Percentiles rank a stretch among this genome's conserved stretches.
These are phyloP conservation scores for Linnaemya tessellans DNA, from an alignment of 2,888 invertebrate genomes.

Conservation along the genomic window DNA sequence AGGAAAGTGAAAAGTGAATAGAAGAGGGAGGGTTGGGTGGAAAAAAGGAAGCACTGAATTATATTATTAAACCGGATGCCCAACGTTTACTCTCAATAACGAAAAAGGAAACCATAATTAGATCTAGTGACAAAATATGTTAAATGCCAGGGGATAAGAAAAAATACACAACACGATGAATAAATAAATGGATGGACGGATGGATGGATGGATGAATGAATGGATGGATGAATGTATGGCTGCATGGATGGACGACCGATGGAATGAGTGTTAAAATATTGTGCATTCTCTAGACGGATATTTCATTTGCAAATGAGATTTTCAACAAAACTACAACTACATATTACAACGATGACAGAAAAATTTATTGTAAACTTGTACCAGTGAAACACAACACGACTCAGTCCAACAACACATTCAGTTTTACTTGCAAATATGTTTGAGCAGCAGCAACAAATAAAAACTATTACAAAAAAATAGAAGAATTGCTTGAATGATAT, in stretches of 20 bases:
- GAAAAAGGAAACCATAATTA: constrained; percentile 71
- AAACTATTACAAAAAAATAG: constrained; percentile 15
- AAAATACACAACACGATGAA: constrained; percentile 22
- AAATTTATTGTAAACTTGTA: constrained; percentile 7
- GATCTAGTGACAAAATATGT: constrained; percentile 68
- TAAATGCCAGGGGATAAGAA: constrained; percentile 56
- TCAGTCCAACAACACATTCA: not conserved
- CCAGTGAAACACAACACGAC: not conserved
- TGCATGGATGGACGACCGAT: not conserved
- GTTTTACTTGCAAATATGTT: not conserved
- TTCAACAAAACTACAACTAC: constrained; percentile 12
- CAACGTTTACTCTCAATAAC: constrained; percentile 65
- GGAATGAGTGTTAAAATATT: constrained; percentile 32
- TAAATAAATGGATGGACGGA: constrained; percentile 9
- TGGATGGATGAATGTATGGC: not conserved
- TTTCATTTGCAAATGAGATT: constrained; percentile 59
- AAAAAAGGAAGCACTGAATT: constrained; percentile 61
- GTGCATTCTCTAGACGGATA: constrained; percentile 35
- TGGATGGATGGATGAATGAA: not conserved
- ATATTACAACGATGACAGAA: not conserved
- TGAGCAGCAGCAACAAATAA: not conserved
- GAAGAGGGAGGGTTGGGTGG: not conserved
- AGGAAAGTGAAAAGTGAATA: not conserved
- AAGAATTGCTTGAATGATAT: constrained; percentile 30
- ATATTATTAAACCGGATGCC: constrained; percentile 69